Conservation (phyloP, 2,888 invertebrate genomes). For the Ecliptopera silaceata region DNA sequence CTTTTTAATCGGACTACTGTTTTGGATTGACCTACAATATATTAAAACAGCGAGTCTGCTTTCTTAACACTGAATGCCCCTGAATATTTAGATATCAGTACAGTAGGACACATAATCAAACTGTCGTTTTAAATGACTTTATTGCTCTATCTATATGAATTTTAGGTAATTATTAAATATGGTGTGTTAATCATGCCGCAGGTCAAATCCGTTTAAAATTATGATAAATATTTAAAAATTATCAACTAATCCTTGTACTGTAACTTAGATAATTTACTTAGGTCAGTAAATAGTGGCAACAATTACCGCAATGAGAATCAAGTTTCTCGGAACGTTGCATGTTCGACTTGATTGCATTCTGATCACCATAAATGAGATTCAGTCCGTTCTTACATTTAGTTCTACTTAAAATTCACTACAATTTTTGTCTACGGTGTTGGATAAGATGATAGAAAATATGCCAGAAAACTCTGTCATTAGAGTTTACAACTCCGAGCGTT, state of each 20-base stretch:
- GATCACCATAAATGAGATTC: conserved; percentile 1
- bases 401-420: neutral
- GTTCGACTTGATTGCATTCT: conserved; percentile 14
- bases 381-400: neutral
- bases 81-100: no score
- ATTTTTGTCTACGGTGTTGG: neutral
- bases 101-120: no score
- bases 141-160: no score
- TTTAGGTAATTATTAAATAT: no score
- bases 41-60: neutral
- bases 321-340: conserved; percentile 18
- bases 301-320: conserved; percentile 20
- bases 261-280: neutral
- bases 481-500: no score
- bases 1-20: conserved; percentile 39
- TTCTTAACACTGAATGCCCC: neutral
- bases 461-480: no score
- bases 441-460: no score
- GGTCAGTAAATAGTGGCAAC: conserved; percentile 5
- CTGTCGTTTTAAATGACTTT: no score
- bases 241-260: no score
- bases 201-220: no score
- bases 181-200: no score
- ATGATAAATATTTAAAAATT: no score
- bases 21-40: conserved; percentile 34